Percentiles rank a stretch among this genome's conserved stretches.
Conservation (phyloP, 2,797 vertebrate genomes). For the Kryptopterus vitreolus region DNA sequence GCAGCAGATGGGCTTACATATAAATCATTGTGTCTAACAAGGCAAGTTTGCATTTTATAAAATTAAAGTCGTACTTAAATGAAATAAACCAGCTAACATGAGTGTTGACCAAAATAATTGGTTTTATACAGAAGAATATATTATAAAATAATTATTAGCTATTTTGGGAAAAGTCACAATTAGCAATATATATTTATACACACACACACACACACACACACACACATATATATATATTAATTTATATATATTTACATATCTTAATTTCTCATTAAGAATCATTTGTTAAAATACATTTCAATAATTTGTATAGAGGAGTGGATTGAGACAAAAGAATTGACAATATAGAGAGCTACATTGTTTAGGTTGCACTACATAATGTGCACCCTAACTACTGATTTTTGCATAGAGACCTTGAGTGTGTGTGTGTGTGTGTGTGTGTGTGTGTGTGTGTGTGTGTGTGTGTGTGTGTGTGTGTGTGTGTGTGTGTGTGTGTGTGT, state of each 20-base stretch:
- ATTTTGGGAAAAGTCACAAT: neutral
- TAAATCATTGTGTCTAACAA: neutral
- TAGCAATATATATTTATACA: too few relatives aligned
- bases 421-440: neutral
- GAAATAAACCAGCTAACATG: neutral
- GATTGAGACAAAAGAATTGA: neutral
- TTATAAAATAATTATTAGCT: too few relatives aligned
- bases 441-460: neutral
- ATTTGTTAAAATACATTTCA: neutral
- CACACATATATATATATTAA: too few relatives aligned
- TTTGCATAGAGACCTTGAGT: conserved; percentile 10
- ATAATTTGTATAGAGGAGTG: too few relatives aligned
- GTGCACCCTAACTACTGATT: neutral
- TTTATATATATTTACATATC: too few relatives aligned
- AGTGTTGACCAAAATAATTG: neutral
- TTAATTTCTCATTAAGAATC: neutral
- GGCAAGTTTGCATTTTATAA: neutral
- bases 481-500: too few relatives aligned
- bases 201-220: too few relatives aligned
- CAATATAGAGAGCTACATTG: neutral
- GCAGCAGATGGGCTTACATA: neutral
- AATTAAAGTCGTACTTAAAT: neutral
- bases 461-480: too few relatives aligned
- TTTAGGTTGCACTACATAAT: neutral
- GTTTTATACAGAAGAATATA: neutral